phyloP scores from a whole-genome alignment of 2,113 vertebrate species.

The Odocoileus hemionus region DNA sequence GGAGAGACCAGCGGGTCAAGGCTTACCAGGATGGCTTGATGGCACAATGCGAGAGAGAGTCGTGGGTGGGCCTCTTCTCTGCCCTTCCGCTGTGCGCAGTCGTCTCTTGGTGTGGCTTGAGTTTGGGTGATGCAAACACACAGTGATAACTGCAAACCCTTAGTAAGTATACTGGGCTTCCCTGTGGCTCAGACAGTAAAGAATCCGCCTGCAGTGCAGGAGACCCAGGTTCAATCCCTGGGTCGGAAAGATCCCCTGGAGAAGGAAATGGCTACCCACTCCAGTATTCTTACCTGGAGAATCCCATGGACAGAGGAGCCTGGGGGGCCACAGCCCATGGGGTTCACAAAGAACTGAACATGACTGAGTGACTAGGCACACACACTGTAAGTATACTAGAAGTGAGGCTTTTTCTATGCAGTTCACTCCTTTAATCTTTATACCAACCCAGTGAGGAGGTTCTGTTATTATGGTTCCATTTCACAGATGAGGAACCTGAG shows the following conservation, averaged over 20 bases:
- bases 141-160: neutral
- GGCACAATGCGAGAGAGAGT: neutral
- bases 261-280: neutral
- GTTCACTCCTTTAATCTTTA: neutral
- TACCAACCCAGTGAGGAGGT: neutral
- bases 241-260: neutral
- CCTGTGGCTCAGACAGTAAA: neutral
- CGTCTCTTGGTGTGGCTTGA: neutral
- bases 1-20: neutral
- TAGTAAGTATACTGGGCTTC: neutral
- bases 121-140: neutral
- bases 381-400: neutral
- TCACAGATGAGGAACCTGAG: neutral
- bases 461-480: neutral
- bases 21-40: neutral
- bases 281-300: neutral
- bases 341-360: neutral
- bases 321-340: neutral
- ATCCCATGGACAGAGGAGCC: neutral
- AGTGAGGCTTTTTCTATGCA: neutral
- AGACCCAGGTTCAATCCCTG: neutral
- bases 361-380: neutral
- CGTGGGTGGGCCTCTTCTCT: neutral
- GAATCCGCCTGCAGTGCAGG: neutral
- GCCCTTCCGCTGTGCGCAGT: neutral